Evolutionary conservation across 2,888 invertebrate genomes (phyloP), one percentile per base, ranked within the genome.

Genomic region (Drepana falcataria): DNA sequence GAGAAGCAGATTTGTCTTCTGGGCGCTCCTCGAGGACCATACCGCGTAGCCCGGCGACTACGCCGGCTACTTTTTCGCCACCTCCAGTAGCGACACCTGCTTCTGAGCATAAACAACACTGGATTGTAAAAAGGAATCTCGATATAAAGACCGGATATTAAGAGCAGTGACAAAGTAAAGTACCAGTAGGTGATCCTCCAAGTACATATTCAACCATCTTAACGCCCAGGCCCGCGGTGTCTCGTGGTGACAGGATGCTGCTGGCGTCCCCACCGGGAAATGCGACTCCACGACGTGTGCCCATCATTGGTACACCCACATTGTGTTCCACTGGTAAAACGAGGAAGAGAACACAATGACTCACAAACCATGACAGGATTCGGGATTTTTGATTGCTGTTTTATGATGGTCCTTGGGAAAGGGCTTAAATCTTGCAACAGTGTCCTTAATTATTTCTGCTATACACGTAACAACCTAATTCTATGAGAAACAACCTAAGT

Each of bases 131-230:
- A 21, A 9, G 9, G 9, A 37, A 44, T 44, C 6, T 9, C 9
- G 9, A 9, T 9, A 9, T 4, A 9, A 9, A 7, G 3, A n/a
- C 35, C 35, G 35, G 6, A n/a, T 2, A 1, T 9, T 4, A 37
- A 4, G 37, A 37, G 6, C 1, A 33, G 33, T 6, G 6, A 49
- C 6, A 37, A 48, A 35, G 9, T 35, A 48, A 9, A 48, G 7
- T 81, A 91, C 91, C 91, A 66, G 97, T 97, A 35, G 97, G 97
- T 61, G 97, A 97, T 63, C 96, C 96, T 65, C 98, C 97, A 72
- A 99, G 93, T 58, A 99, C 98, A 85, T 98, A 99, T 90, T 99
- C 99, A 54, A 98, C 99, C 98, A 99, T 99, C 93, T 98, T 98
- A 68, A 98, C 97, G 66, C 97, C 98, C 66, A 98, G 94, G 49